Conservation (phyloP, 2,797 vertebrate genomes). For the Galaxias olidus region DNA sequence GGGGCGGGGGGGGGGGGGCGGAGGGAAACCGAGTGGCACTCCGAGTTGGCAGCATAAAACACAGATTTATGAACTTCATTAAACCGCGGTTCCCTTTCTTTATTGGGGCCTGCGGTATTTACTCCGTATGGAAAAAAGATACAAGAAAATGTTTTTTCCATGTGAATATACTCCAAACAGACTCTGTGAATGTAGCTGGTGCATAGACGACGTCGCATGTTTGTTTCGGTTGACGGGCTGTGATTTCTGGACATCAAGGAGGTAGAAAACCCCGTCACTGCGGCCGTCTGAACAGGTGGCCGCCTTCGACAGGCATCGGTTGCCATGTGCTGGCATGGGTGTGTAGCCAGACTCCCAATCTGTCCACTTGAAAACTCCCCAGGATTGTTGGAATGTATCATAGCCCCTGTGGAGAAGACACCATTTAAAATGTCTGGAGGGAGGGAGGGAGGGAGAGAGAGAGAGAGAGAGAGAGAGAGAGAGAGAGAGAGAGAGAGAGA, state of each 20-base stretch:
- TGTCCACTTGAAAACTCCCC: constrained; percentile 71
- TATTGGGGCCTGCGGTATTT: constrained; percentile 74
- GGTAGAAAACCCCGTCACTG: constrained; percentile 45
- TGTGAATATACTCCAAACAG: constrained; percentile 70
- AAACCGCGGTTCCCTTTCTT: constrained; percentile 74
- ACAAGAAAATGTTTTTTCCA: constrained; percentile 47
- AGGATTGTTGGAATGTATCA: constrained; percentile 61
- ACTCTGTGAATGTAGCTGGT: constrained; percentile 41
- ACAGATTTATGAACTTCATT: constrained; percentile 82
- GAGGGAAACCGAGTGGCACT: constrained; percentile 55
- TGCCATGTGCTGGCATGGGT: constrained; percentile 53
- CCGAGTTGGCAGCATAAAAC: constrained; percentile 73
- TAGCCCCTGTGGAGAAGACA: constrained; percentile 60
- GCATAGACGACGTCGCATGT: constrained; percentile 23
- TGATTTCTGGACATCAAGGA: constrained; percentile 28
- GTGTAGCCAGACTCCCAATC: constrained; percentile 68
- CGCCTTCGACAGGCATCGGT: constrained; percentile 53
- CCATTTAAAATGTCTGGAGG: constrained; percentile 69
- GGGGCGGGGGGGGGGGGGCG: constrained; percentile 43
- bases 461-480: neutral
- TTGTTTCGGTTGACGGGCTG: constrained; percentile 42
- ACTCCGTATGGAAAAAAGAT: constrained; percentile 57
- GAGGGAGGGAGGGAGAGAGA: constrained; percentile 23
- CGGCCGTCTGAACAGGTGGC: constrained; percentile 73
- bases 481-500: neutral